Conservation (phyloP, 2,888 invertebrate genomes). For the Cheilosia grossa region DNA sequence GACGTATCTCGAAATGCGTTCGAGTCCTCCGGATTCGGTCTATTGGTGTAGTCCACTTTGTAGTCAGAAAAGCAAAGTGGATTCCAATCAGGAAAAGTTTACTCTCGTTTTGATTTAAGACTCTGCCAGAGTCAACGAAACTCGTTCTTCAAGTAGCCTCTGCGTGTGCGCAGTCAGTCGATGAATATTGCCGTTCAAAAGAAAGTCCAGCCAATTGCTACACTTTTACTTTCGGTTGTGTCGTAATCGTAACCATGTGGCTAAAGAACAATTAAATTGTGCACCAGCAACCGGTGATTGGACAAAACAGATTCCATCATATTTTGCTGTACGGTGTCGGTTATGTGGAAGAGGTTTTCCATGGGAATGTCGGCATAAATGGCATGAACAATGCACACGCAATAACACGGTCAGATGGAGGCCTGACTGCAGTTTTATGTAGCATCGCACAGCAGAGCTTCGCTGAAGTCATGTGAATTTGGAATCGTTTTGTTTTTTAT, state of each 20-base stretch:
- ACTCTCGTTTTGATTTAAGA: constrained; percentile 55
- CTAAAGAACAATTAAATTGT: constrained; percentile 49
- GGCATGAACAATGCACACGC: constrained; percentile 60
- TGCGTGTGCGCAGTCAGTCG: background rate
- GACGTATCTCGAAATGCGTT: constrained; percentile 44
- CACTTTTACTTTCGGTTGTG: constrained; percentile 71
- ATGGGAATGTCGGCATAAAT: constrained; percentile 52
- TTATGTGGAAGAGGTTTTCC: constrained; percentile 20
- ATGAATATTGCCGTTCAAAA: constrained; percentile 19
- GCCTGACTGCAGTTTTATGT: constrained; percentile 6
- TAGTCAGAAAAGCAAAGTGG: constrained; percentile 39
- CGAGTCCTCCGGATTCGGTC: constrained; percentile 39
- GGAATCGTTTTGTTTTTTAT: constrained; percentile 20
- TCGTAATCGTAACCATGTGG: constrained; percentile 37
- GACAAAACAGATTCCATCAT: constrained; percentile 33
- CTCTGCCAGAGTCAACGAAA: constrained; percentile 9
- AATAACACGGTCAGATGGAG: constrained; percentile 63
- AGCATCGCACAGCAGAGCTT: constrained; percentile 12
- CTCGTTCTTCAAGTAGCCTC: constrained; percentile 20
- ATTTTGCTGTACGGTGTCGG: constrained; percentile 7
- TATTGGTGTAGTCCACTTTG: constrained; percentile 17
- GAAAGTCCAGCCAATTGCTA: constrained; percentile 59
- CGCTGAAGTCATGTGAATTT: constrained; percentile 39
- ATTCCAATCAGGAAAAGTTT: constrained; percentile 60
- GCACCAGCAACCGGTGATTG: constrained; percentile 8